Evolutionary conservation across 2,797 vertebrate species (phyloP).

Genomic region (Mus minutoides): DNA sequence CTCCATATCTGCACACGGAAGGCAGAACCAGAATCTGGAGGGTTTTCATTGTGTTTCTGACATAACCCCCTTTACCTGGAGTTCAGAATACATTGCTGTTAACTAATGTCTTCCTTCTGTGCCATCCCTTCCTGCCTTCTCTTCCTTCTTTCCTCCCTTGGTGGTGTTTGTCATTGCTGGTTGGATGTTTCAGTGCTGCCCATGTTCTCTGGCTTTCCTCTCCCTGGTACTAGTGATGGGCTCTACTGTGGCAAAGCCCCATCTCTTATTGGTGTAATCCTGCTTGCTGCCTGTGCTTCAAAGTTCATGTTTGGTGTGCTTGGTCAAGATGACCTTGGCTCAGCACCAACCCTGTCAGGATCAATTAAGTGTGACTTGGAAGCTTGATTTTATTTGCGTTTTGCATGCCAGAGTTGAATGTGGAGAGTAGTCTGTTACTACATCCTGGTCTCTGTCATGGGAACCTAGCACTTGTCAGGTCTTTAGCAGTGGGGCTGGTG

Average conservation of each 20-base stretch:
- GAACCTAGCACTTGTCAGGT: conserved; percentile 10
- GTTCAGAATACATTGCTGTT: not conserved
- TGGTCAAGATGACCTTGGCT: not conserved
- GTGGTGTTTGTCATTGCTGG: accelerated
- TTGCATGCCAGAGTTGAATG: not conserved
- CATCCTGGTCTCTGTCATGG: conserved; percentile 31
- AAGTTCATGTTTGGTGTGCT: not conserved
- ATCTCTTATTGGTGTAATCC: not conserved
- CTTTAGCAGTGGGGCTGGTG: not conserved
- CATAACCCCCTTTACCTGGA: not conserved
- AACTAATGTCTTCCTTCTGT: not conserved
- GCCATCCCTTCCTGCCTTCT: no score
- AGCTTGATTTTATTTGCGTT: conserved; percentile 33
- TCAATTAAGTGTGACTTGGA: not conserved
- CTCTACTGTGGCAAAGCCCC: not conserved
- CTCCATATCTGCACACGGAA: not conserved
- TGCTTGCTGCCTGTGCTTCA: not conserved
- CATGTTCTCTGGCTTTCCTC: not conserved
- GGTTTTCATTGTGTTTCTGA: not conserved
- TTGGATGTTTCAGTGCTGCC: not conserved
- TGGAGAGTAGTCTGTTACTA: conserved; percentile 55
- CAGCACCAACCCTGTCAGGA: not conserved
- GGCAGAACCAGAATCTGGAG: not conserved
- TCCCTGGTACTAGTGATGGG: not conserved
- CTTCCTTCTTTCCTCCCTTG: not conserved